phyloP scores from a whole-genome alignment of 2,888 invertebrate species.

The Macrophya annulata region DNA sequence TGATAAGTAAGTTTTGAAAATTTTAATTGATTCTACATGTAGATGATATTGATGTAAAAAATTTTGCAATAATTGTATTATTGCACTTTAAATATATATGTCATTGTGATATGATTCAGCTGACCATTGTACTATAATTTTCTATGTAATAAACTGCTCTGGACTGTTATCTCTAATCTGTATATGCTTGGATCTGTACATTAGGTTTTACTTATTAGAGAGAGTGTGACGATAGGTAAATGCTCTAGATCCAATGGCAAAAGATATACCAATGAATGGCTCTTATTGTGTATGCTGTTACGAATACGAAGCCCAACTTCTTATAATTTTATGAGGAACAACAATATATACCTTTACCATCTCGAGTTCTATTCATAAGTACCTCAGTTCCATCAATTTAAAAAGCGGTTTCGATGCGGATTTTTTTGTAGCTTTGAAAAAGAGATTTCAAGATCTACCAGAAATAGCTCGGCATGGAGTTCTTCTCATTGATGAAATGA shows the following conservation, averaged over 20 bases:
- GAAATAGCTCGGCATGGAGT: slow-evolving; percentile 25
- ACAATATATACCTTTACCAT: slow-evolving; percentile 13
- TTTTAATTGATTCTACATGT: too few species aligned
- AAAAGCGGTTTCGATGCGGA: slow-evolving; percentile 5
- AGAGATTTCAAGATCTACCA: slow-evolving; percentile 21
- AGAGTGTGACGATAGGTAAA: not conserved
- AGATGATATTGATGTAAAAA: too few species aligned
- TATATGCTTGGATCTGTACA: not conserved
- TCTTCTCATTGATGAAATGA: slow-evolving; percentile 61
- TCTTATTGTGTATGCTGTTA: slow-evolving; percentile 21
- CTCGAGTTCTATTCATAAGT: slow-evolving; percentile 9
- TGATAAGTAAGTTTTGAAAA: too few species aligned
- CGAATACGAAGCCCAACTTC: slow-evolving; percentile 29
- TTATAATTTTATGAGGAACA: slow-evolving; percentile 27
- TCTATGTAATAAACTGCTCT: slow-evolving; percentile 2
- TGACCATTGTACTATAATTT: slow-evolving; percentile 22
- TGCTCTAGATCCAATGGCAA: slow-evolving; percentile 3
- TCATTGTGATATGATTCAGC: slow-evolving; percentile 16
- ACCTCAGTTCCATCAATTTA: slow-evolving; percentile 16
- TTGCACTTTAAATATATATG: too few species aligned
- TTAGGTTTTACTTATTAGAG: slow-evolving; percentile 30
- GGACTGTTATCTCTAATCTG: not conserved
- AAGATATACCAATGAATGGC: slow-evolving; percentile 17
- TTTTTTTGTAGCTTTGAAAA: slow-evolving; percentile 13
- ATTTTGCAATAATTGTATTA: too few species aligned